Base-by-base conservation (phyloP, 1,140 invertebrate species). In the Achroia grisella region DNA sequence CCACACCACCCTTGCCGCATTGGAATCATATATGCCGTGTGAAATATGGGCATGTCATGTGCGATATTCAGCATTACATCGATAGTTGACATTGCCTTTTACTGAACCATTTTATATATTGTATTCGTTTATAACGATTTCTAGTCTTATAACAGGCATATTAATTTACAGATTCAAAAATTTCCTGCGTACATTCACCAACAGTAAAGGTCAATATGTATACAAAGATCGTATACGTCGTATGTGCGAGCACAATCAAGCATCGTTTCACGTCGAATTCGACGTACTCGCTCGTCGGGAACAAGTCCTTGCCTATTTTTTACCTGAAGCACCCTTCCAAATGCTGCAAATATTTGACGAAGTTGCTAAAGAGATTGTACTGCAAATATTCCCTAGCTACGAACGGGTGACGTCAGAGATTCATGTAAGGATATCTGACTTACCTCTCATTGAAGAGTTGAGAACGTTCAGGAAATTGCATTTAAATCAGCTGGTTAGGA, bases 271-370 rank as follows among this genome's bases (percentile, higher is more conserved):
- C 39, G 94, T 99, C 0, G 95, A 98, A 70, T 99, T 98, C 84
- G 93, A 95, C 43, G 90, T 94, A 58, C 86, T 99, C 43, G 97
- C 96, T 0, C 89, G 92, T 28, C 92, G 95, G 62, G 96, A 98
- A 73, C 94, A 98, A 75, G 94, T 97, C 1, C 86, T 99, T 27
- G 97, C 97, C 0, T 99, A 96, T 80, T 99, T 99, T 71, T 72
- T 99, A 31, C 97, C 98, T 3, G 98, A 99, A 87, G 98, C 98
- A 0, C 98, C 98, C 0, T 90, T 93, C 32, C 95, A 99, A 89
- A 97, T 99, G 93, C 78, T 99, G 8, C 91, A 94, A 66, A 97
- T 98, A 48, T 97, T 99, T 83, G 96, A 99, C 83, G 93, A 97
- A 82, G 96, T 97, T 12, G 96, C 95, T 4, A 98, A 97, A 78